Base-by-base conservation (phyloP, 2,888 invertebrate genomes). In the Chironomus riparius region DNA sequence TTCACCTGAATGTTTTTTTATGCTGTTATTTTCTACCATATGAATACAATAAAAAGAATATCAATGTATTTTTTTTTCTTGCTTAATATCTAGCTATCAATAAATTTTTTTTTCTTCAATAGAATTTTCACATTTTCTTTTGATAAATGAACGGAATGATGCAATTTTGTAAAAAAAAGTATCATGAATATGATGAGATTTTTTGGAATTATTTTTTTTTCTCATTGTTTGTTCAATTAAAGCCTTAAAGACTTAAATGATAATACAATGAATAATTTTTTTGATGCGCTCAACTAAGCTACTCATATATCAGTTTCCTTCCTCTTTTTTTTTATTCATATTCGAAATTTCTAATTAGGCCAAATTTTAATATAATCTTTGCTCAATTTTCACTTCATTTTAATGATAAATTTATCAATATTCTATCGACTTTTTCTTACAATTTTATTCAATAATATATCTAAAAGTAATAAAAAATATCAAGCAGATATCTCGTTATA, bases 131-230 rank as follows among this genome's bases (percentile, higher is more conserved):
- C 13, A 65, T 65, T 21, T 65, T 21, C 24, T 65, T 21, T 50
- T 50, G 50, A 50, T 56, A 65, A 18, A 65, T 65, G 65, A 65
- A 65, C 65, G 65, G 65, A 65, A 65, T 65, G 65, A 65, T 65
- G 65, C 65, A 65, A 65, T 65, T 62, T 22, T 65, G 65, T 65
- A 21, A 13, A 18, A 13, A n/a, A 56, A 15, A 56, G 18, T 56
- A 65, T 65, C 65, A 13, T 24, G 65, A 65, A 65, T 65, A 65
- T 13, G 21, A 24, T 65, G 24, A 65, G 12, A 13, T 65, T 21
- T 24, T 65, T 65, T 65, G 65, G 65, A 65, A 65, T 65, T 18
- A 56, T 56, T 15, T 7, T 56, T n/a, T 56, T 15, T 50, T 50
- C 13, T 50, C 18, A 3, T 56, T 5, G 4, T 56, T 56, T 28